A percentile compares a stretch with the other conserved stretches of the same genome.
Evolutionary conservation across 2,113 vertebrate species (phyloP).

Genomic region (Chaetorhynchus papuensis): DNA sequence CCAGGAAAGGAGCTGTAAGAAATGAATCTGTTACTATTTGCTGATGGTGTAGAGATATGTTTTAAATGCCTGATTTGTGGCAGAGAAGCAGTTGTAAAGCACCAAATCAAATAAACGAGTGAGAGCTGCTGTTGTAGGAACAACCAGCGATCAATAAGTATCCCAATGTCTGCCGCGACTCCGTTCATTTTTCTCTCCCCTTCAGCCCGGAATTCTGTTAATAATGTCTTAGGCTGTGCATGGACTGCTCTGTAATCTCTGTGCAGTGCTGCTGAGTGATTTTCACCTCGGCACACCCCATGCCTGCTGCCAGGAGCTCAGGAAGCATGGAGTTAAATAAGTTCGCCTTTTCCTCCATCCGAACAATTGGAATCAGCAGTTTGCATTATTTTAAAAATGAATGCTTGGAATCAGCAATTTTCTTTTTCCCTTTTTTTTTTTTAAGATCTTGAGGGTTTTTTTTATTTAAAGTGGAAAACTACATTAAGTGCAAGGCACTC

Average conservation of each 20-base stretch:
- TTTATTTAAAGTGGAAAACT: conserved; percentile 85
- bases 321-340: conserved; percentile 77
- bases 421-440: conserved; percentile 39
- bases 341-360: conserved; percentile 59
- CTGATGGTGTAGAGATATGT: background rate
- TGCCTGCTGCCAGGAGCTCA: conserved; percentile 35
- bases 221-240: background rate
- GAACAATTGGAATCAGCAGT: conserved; percentile 83
- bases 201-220: background rate
- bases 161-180: background rate
- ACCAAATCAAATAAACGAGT: background rate
- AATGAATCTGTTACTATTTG: background rate
- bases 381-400: conserved; percentile 82
- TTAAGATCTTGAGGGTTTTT: conserved; percentile 71
- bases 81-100: background rate
- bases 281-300: background rate
- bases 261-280: background rate
- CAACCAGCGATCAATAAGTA: background rate
- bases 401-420: conserved; percentile 82
- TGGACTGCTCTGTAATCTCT: background rate
- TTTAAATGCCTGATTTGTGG: background rate
- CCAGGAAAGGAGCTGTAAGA: background rate
- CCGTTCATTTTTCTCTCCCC: background rate
- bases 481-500: conserved; percentile 82
- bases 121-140: background rate